These are phyloP conservation scores for Fregata magnificens DNA, from an alignment of 2,113 vertebrate species.

Conservation along the genomic window DNA sequence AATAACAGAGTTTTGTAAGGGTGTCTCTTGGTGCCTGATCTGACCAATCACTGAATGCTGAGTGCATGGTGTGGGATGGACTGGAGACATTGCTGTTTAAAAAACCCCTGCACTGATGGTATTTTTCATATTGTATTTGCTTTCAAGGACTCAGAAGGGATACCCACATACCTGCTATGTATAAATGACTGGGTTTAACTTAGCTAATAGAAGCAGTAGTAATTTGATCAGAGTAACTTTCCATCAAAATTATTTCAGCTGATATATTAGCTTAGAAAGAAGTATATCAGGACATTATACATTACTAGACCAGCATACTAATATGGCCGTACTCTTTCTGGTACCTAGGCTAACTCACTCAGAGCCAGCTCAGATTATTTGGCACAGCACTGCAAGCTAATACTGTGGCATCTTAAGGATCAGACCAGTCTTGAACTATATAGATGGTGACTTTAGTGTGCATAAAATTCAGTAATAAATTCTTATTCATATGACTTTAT, in stretches of 20 bases:
- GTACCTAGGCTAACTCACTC: not conserved
- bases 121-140: not conserved
- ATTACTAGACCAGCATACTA: not conserved
- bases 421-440: not conserved
- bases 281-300: not conserved
- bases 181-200: not conserved
- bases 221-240: not conserved
- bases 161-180: not conserved
- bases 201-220: not conserved
- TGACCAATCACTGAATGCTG: not conserved
- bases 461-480: slow-evolving; percentile 19
- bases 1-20: not conserved
- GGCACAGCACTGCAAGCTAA: not conserved
- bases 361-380: not conserved
- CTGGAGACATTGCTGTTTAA: not conserved
- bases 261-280: not conserved
- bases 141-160: not conserved
- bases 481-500: not conserved
- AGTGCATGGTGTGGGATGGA: not conserved
- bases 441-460: not conserved
- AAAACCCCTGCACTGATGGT: not conserved
- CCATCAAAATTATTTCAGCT: not conserved
- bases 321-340: not conserved
- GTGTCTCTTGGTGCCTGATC: not conserved
- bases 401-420: not conserved